These are phyloP conservation scores for Lytechinus pictus DNA, from an alignment of 35 echinoderm and acorn worm species.

Conservation along the genomic window DNA sequence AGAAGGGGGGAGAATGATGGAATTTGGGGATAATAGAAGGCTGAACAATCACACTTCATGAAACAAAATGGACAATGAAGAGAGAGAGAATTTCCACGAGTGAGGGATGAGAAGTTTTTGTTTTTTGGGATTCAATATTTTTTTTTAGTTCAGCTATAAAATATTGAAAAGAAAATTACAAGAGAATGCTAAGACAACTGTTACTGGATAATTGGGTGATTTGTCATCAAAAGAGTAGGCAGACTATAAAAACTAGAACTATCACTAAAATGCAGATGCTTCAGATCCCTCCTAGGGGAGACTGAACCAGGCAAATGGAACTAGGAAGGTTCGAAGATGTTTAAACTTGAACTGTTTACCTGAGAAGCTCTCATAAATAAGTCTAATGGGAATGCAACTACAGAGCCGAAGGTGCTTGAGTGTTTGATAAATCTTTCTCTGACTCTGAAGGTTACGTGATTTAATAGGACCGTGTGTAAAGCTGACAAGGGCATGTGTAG, in stretches of 20 bases:
- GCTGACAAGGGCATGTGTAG: not conserved
- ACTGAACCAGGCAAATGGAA: no score
- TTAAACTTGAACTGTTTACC: no score
- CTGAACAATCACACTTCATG: no score
- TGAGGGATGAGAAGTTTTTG: no score
- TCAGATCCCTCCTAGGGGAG: no score
- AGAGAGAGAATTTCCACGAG: not conserved
- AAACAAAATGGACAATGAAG: not conserved
- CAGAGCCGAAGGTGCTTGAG: not conserved
- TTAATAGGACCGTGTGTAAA: conserved; percentile 19
- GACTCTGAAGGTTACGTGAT: not conserved
- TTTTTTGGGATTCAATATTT: no score
- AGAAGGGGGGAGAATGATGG: not conserved
- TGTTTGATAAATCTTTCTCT: not conserved
- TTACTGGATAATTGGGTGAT: no score
- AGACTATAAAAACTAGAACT: not conserved
- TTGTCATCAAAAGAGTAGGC: not conserved
- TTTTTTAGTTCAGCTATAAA: no score
- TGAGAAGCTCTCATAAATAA: no score
- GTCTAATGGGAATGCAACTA: no score
- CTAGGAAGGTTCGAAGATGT: no score
- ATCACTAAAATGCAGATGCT: not conserved
- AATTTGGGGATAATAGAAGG: not conserved
- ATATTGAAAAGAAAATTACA: not conserved
- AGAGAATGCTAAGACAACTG: not conserved